phyloP scores from a whole-genome alignment of 2,113 vertebrate species.

The Oryzias javanicus region DNA sequence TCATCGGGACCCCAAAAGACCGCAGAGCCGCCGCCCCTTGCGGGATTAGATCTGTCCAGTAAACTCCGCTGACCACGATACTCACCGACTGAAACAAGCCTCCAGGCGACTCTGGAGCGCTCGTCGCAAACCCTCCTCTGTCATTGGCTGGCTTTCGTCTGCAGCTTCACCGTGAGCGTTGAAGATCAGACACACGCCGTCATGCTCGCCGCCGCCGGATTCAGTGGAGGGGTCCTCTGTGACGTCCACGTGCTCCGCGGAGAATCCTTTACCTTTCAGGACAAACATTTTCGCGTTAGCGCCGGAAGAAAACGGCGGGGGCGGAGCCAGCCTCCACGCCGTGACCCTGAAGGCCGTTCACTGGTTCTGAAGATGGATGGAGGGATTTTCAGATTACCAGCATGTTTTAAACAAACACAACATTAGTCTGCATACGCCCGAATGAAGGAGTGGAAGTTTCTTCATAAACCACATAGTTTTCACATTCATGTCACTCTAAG shows the following conservation, averaged over 20 bases:
- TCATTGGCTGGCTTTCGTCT: conserved; percentile 71
- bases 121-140: conserved; percentile 85
- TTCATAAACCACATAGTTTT: not conserved
- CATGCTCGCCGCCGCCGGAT: conserved; percentile 35
- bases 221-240: conserved; percentile 33
- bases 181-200: conserved; percentile 57
- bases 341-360: too few relatives aligned
- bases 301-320: too few relatives aligned
- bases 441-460: not conserved
- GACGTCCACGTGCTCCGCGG: conserved; percentile 38
- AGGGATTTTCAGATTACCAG: not conserved
- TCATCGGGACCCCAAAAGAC: too few relatives aligned
- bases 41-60: too few relatives aligned
- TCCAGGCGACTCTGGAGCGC: conserved; percentile 94
- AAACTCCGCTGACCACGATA: not conserved
- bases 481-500: too few relatives aligned
- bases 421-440: not conserved
- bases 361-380: too few relatives aligned
- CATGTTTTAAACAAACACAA: not conserved
- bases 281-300: conserved; percentile 27
- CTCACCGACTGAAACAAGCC: conserved; percentile 93
- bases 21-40: too few relatives aligned
- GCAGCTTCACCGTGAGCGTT: conserved; percentile 47
- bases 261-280: conserved; percentile 57
- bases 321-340: too few relatives aligned